Base-by-base conservation (phyloP, 2,113 vertebrate genomes). In the Coregonus clupeaformis region DNA sequence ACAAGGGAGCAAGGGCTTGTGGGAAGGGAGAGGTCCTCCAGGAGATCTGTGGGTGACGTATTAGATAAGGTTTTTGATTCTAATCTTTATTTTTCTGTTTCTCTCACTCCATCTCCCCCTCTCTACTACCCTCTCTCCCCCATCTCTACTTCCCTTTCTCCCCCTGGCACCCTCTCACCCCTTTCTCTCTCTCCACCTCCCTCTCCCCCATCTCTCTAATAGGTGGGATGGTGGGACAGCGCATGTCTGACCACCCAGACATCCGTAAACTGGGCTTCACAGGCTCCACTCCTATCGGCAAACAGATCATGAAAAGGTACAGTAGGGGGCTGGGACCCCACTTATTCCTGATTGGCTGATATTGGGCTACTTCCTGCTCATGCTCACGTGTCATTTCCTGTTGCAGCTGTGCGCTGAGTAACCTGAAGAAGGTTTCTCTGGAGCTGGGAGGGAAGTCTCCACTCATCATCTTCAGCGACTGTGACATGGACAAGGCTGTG, bases 371-470 rank as follows among this genome's bases (percentile, higher is more conserved):
- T 3, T 80, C 5, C 67, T 5, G 4, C 0, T 55, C 22, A 29
- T 13, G 14, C 6, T 52, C 1, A 70, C 18, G 3, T 42, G 67
- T 77, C 13, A 4, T 71, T 27, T 68, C 74, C 27, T 22, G 22
- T 29, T 80, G 16, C 82, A 96, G 95, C 87, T 97, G 95, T 73
- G 96, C 95, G 0, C 36, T 95, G 75, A 95, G 93, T 69, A 96
- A 96, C 27, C 86, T 97, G 84, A 97, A 97, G 90, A 96, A 96
- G 74, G 94, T 97, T 12, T 96, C 96, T 63, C 90, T 97, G 90
- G 96, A 97, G 88, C 89, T 97, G 25, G 96, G 95, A 4, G 95
- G 96, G 12, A 97, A 97, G 84, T 97, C 96, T 0, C 95, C 96
- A 0, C 95, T 96, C 70, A 92, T 97, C 86, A 95, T 97, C 84